Evolutionary conservation across 2,888 invertebrate genomes (phyloP), one percentile per base, ranked within the genome.

Genomic region (Cataglyphis altisquamis): DNA sequence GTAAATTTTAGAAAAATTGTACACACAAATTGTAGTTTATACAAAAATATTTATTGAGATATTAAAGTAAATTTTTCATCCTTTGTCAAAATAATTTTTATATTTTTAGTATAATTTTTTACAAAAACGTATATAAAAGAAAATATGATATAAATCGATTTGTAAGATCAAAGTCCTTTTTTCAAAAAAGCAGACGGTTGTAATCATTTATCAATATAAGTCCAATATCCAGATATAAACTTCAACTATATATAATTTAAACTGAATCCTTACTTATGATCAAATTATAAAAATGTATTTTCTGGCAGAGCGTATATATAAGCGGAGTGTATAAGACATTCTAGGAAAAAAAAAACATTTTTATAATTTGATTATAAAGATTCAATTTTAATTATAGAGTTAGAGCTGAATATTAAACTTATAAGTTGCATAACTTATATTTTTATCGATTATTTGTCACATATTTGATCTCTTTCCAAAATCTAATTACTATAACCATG

Each of bases 401-500:
- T 60, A 48, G 21, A 78, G 32, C 62, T 29, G 82, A 78, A 45
- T 82, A 60, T 25, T 70, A 39, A 15, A 52, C 48, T 60, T 39
- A 41, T 67, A 66, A 78, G 29, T 52, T 36, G 36, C 57, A 36
- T 32, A 66, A 52, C 55, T 84, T 66, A 83, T 62, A 60, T 68
- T 62, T 66, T 57, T 41, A 45, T 39, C 25, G 32, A 81, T 68
- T 52, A 45, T 55, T 55, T 25, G 6, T 29, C 25, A 57, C 55
- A 32, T 45, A 32, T 52, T 68, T 39, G 60, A 80, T 55, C n/a
- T 48, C 41, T 45, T 32, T 36, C 25, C 41, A 32, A 73, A 62
- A 82, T 83, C 66, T 81, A 84, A 85, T 85, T 87, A 89, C 83
- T 75, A 70, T 45, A 41, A 36, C 41, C 63, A 52, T 81, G 55